Evolutionary conservation across 2,888 invertebrate genomes (phyloP).

Genomic region (Torymus aiolomorphi): DNA sequence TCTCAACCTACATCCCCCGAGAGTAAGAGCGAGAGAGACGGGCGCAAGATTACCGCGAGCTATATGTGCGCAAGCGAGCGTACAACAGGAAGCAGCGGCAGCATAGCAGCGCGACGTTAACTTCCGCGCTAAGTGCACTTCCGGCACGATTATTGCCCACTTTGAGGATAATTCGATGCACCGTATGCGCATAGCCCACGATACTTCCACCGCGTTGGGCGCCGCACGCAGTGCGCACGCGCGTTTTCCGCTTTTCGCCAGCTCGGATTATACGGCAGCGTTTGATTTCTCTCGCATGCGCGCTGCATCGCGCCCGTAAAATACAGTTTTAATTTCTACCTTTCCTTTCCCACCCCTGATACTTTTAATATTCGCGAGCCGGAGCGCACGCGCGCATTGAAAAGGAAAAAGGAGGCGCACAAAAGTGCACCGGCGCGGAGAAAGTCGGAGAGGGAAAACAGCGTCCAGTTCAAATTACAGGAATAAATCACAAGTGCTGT

Average conservation of each 20-base stretch:
- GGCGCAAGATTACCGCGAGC: too few species aligned
- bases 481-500: slow-evolving; percentile 64
- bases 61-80: too few species aligned
- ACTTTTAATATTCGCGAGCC: slow-evolving; percentile 62
- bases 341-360: slow-evolving; percentile 11
- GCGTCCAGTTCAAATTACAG: slow-evolving; percentile 63
- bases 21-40: too few species aligned
- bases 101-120: slow-evolving; percentile 11
- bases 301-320: neutral
- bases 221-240: too few species aligned
- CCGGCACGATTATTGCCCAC: slow-evolving; percentile 66
- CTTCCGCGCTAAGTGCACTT: slow-evolving; percentile 65
- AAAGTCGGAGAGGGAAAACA: slow-evolving; percentile 14
- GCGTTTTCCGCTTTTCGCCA: neutral
- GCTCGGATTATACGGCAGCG: slow-evolving; percentile 25
- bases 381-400: slow-evolving; percentile 22
- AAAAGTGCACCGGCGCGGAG: slow-evolving; percentile 23
- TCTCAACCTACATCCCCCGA: too few species aligned
- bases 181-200: too few species aligned
- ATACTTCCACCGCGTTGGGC: too few species aligned
- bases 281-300: slow-evolving; percentile 1
- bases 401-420: neutral
- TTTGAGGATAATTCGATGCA: slow-evolving; percentile 63
- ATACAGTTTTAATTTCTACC: slow-evolving; percentile 44
- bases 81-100: neutral